Evolutionary conservation across 2,888 invertebrate species (phyloP), one percentile per base, ranked within the genome.

Genomic region (Calliopum simillimum): DNA sequence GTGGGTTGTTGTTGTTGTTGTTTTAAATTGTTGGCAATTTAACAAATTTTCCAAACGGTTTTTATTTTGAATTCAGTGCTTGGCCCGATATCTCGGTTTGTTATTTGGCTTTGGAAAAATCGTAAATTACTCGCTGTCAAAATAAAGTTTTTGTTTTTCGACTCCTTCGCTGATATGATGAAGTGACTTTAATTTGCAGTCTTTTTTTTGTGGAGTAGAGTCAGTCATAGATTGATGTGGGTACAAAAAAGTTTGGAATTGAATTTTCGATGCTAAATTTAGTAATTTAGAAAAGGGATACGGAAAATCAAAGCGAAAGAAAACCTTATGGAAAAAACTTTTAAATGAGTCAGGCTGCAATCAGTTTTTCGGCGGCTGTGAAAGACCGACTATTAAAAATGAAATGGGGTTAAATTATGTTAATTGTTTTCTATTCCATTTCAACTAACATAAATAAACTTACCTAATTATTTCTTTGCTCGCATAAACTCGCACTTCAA

Each of bases 121-220:
- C 61, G 46, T 61, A 61, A 61, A 61, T 61, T 23, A 46, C 61
- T 61, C 61, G n/a, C 61, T 61, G 61, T 61, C 61, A 61, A 61
- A 61, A 19, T 61, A 23, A 53, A 53, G 53, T 53, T 53, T 53
- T 53, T 8, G 21, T 19, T 53, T 21, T 23, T 53, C 5, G 16
- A 21, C 23, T 21, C 21, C 16, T 13, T 53, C 23, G 12, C 13
- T 14, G 12, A 53, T 12, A 53, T 53, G 53, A 53, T 21, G 21
- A 53, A 53, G 21, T 53, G 53, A 3, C 23, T 12, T 14, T 53
- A 23, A 53, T 21, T 53, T 53, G 23, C 13, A 53, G 21, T 13
- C 21, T 21, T n/a, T n/a, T n/a, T n/a, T n/a, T n/a, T 53, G 23
- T 21, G 4, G n/a, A 19, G 4, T 51, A 23, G 53, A 11, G 2